These are phyloP conservation scores for Stictocephala bisonia DNA, from an alignment of 2,888 invertebrate species.

Conservation along the genomic window DNA sequence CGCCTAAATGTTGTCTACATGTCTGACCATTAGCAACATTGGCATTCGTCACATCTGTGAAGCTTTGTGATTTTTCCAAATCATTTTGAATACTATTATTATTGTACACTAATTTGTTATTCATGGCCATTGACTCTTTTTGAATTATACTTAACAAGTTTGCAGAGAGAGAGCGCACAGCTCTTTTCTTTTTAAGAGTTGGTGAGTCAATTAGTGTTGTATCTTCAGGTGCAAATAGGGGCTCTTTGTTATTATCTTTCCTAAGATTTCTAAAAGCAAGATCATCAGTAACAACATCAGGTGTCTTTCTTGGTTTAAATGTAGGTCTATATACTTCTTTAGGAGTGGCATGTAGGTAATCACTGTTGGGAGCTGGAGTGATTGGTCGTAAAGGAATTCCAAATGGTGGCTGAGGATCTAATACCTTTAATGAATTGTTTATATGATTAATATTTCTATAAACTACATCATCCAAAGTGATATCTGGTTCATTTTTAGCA, in stretches of 20 bases:
- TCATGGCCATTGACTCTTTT: slow-evolving; percentile 65
- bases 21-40: background rate
- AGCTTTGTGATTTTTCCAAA: slow-evolving; percentile 72
- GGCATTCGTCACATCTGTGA: slow-evolving; percentile 69
- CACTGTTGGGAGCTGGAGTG: slow-evolving; percentile 81
- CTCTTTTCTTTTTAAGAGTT: slow-evolving; percentile 75
- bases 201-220: slow-evolving; percentile 39
- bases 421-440: slow-evolving; percentile 74
- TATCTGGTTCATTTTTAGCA: slow-evolving; percentile 75
- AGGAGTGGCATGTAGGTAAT: slow-evolving; percentile 84
- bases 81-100: slow-evolving; percentile 68
- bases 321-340: slow-evolving; percentile 67
- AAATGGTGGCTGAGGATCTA: slow-evolving; percentile 89
- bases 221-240: slow-evolving; percentile 50
- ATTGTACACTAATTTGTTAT: slow-evolving; percentile 61
- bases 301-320: slow-evolving; percentile 76
- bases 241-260: slow-evolving; percentile 77
- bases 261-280: slow-evolving; percentile 86
- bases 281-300: slow-evolving; percentile 88
- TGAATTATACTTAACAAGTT: slow-evolving; percentile 84
- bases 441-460: slow-evolving; percentile 83
- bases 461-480: slow-evolving; percentile 85
- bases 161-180: slow-evolving; percentile 84
- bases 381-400: slow-evolving; percentile 91
- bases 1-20: background rate